Base-by-base conservation (phyloP, 2,797 vertebrate genomes). In the Girardinus metallicus region DNA sequence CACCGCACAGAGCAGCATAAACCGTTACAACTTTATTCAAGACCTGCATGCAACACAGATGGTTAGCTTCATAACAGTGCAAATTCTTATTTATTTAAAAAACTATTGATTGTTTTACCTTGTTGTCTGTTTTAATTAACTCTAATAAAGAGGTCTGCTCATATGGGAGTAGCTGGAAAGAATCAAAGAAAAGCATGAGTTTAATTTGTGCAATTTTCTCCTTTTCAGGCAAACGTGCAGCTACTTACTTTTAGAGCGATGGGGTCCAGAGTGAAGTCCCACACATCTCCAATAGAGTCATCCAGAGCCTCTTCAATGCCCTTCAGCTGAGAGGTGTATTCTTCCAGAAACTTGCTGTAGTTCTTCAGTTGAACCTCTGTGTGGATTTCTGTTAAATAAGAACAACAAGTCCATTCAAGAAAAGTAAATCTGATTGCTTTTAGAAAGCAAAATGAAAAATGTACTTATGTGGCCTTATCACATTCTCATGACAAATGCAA, bases 1-100 rank as follows among this genome's bases (percentile, higher is more conserved):
- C 99, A 95, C 97, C 98, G 82, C 98, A 99, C 84, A 99, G 96
- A 76, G 98, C 98, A 78, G 99, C 98, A 88, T 98, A 99, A 80
- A 99, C 99, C 64, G 99, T 99, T 79, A 99, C 98, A 77, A 99
- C 98, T 96, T 99, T 99, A 93, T 99, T 99, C 83, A 99, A 95
- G 91, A 99, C 96, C 98, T 99, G 90, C 60, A 81, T 31, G 81
- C 3, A 76, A 77, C 26, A 87, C 15, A 81, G 60, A 51, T 13
- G 36, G 0, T 57, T 0, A 75, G 60, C 49, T 74, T 53, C 0
- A 18, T 73, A 44, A 43, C 31, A 5, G 11, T 12, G 12, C 13
- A 7, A 0, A 71, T n/a, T 1, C 29, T 11, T 47, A 11, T 72
- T 26, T 26, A 2, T 6, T 11, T 3, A 51, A 5, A 53, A 10